Percentiles rank a stretch among this genome's conserved stretches.
phyloP scores from a whole-genome alignment of 2,888 invertebrate genomes.

The Pecten maximus region DNA sequence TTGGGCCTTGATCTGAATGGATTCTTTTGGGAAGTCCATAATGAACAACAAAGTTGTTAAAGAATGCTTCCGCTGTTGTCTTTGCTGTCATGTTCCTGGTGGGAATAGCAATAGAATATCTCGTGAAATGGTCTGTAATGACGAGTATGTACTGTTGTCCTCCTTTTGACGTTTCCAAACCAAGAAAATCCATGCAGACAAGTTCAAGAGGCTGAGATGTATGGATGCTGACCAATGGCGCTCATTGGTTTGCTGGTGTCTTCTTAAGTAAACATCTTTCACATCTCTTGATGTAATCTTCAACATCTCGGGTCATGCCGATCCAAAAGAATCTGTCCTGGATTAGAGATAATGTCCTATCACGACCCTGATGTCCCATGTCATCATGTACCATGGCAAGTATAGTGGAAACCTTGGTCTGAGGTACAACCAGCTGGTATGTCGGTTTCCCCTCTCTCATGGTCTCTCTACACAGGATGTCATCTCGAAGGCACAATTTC shows the following conservation, averaged over 20 bases:
- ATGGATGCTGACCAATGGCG: neutral
- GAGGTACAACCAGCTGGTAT: neutral
- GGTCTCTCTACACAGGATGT: neutral
- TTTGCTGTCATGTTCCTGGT: neutral
- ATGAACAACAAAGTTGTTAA: neutral
- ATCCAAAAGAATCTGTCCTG: neutral
- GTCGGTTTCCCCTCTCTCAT: neutral
- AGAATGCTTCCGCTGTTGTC: neutral
- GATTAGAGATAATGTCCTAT: neutral
- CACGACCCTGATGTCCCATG: slow-evolving; percentile 10
- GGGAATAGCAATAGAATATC: too few species aligned
- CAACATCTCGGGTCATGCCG: neutral
- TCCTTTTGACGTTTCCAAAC: neutral
- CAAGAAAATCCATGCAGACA: slow-evolving; percentile 28
- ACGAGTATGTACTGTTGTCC: too few species aligned
- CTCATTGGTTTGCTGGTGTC: neutral
- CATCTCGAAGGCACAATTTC: neutral
- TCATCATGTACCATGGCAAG: neutral
- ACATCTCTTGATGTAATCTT: neutral
- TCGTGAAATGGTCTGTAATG: too few species aligned
- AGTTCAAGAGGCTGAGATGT: neutral
- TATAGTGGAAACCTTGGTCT: neutral
- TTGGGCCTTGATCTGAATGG: neutral
- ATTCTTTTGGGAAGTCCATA: neutral
- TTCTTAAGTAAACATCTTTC: neutral